Conservation (phyloP, 2,888 invertebrate genomes). For the Troides oblongomaculatus region DNA sequence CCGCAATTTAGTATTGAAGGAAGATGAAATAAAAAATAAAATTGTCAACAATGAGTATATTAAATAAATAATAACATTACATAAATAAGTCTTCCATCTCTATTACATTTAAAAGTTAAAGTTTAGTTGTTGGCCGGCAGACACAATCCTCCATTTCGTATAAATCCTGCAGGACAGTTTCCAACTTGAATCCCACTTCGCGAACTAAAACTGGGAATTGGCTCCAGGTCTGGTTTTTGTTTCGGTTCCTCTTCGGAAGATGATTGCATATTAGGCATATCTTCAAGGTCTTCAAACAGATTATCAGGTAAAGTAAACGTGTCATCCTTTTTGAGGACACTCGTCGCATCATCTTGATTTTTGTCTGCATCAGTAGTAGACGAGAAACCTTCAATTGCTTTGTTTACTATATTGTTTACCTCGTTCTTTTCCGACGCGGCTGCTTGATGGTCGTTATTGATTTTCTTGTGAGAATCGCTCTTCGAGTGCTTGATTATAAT, state of each 20-base stretch:
- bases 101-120: neutral
- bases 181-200: slow-evolving; percentile 1
- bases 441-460: neutral
- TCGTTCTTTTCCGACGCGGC: neutral
- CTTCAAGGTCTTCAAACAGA: slow-evolving; percentile 5
- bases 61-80: slow-evolving; percentile 5
- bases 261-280: neutral
- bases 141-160: slow-evolving; percentile 1
- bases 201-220: neutral
- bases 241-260: neutral
- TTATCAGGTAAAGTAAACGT: slow-evolving; percentile 14
- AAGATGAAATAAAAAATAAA: too few relatives aligned
- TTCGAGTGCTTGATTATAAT: slow-evolving; percentile 18
- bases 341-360: neutral
- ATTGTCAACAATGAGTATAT: slow-evolving; percentile 20
- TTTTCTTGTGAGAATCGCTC: neutral
- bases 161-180: neutral
- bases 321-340: neutral
- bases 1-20: too few relatives aligned
- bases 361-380: neutral
- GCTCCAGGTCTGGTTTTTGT: neutral
- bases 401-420: neutral
- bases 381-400: too few relatives aligned
- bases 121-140: slow-evolving; percentile 8
- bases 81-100: slow-evolving; percentile 17